Conservation (phyloP, 2,797 vertebrate species). For the Megaceryle alcyon region DNA sequence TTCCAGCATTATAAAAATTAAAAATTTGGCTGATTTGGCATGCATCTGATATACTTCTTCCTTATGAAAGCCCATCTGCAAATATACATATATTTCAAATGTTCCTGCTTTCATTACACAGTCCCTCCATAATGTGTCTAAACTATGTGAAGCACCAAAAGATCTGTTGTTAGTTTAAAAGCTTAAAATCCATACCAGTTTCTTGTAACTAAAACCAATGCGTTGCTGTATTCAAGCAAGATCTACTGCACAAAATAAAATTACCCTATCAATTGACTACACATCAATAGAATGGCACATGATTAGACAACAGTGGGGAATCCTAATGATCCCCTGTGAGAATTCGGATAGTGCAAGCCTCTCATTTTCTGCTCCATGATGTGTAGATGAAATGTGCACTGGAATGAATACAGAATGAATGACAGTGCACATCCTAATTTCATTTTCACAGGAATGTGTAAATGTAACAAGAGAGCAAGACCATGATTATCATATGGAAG, state of each 20-base stretch:
- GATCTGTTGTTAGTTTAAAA: constrained; percentile 38
- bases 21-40: constrained; percentile 40
- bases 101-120: constrained; percentile 35
- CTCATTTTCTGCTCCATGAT: constrained; percentile 69
- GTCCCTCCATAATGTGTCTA: constrained; percentile 29
- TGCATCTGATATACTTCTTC: constrained; percentile 36
- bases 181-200: constrained; percentile 38
- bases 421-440: constrained; percentile 16
- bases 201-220: constrained; percentile 27
- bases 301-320: constrained; percentile 63
- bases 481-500: neutral
- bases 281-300: constrained; percentile 53
- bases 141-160: constrained; percentile 27
- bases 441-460: constrained; percentile 41
- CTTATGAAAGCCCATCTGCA: constrained; percentile 20
- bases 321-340: constrained; percentile 67
- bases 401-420: constrained; percentile 49
- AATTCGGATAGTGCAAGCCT: constrained; percentile 34
- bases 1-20: constrained; percentile 33
- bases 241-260: constrained; percentile 19
- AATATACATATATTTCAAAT: constrained; percentile 58
- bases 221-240: neutral
- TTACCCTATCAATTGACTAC: constrained; percentile 44
- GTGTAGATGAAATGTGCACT: constrained; percentile 53
- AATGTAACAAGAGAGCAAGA: neutral